These are phyloP conservation scores for Campoplex nolae DNA, from an alignment of 2,888 invertebrate genomes.

Conservation along the genomic window DNA sequence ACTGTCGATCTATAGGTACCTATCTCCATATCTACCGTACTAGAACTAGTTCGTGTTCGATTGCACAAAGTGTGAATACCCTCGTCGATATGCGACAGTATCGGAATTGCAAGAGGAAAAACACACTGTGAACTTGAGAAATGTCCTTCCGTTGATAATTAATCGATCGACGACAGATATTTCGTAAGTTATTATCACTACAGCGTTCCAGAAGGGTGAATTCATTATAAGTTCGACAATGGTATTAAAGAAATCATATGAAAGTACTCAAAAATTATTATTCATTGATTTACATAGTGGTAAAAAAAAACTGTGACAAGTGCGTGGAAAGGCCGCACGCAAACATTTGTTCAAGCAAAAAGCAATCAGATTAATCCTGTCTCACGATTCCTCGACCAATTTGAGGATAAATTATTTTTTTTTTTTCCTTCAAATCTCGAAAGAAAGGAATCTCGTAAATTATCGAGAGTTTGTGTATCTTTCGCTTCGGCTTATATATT, in stretches of 20 bases:
- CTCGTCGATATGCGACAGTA: slow-evolving; percentile 36
- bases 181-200: slow-evolving; percentile 1
- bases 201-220: background rate
- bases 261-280: background rate
- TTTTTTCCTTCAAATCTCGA: background rate
- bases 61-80: slow-evolving; percentile 58
- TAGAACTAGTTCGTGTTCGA: slow-evolving; percentile 25
- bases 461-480: slow-evolving; percentile 35
- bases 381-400: background rate
- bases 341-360: background rate
- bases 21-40: too few species aligned
- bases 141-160: slow-evolving; percentile 36
- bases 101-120: slow-evolving; percentile 16
- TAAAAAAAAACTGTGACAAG: background rate
- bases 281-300: background rate
- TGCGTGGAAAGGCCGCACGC: background rate
- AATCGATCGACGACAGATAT: slow-evolving; percentile 43
- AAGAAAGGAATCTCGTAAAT: slow-evolving; percentile 39
- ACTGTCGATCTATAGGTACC: too few species aligned
- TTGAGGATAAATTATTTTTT: background rate
- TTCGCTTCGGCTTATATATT: slow-evolving; percentile 12
- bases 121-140: slow-evolving; percentile 53
- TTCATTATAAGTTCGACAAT: background rate
- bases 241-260: background rate
- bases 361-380: background rate